Base-by-base conservation (phyloP, 2,888 invertebrate genomes). In the Luperina nickerlii region DNA sequence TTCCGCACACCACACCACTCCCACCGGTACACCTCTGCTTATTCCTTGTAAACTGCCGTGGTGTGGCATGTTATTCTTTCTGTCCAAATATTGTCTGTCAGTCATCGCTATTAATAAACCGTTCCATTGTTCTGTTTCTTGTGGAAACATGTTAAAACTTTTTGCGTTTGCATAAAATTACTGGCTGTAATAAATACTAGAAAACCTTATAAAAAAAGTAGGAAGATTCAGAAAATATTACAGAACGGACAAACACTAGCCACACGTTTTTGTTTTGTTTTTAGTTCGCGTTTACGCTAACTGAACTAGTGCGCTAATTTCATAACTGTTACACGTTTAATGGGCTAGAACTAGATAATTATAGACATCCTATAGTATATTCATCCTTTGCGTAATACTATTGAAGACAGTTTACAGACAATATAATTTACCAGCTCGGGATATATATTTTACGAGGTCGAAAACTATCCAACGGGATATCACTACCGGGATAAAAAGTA, bases 251-350 rank as follows among this genome's bases (percentile, higher is more conserved):
- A 48, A 4, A 45, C 24, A 62, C 63, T 18, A 38, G 83, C 62
- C 68, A 82, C 74, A 57, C 68, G 72, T 63, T 62, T 73, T 71
- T 71, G 85, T 76, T 38, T 75, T 62, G 27, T 73, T 66, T 73
- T 75, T 67, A 62, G 75, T 67, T 15, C 67, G 9, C 54, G 74
- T 81, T 78, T 76, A 87, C 68, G 74, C 70, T 76, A 76, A 87
- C 77, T 78, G 78, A 79, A 89, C 88, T 24, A 81, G 89, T 87
- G 84, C 8, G 72, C 87, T 69, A 42, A 72, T 87, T 87, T 87
- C 84, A 79, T 84, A 81, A 87, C 74, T 76, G 76, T 78, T 66
- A 69, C 81, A 42, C 20, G 76, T 86, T 83, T 81, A 76, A 87
- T 83, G 74, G 72, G 42, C 74, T 88, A 80, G 60, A 72, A 48